Conservation (phyloP, 2,888 invertebrate genomes). For the Trachelus troglodyta region DNA sequence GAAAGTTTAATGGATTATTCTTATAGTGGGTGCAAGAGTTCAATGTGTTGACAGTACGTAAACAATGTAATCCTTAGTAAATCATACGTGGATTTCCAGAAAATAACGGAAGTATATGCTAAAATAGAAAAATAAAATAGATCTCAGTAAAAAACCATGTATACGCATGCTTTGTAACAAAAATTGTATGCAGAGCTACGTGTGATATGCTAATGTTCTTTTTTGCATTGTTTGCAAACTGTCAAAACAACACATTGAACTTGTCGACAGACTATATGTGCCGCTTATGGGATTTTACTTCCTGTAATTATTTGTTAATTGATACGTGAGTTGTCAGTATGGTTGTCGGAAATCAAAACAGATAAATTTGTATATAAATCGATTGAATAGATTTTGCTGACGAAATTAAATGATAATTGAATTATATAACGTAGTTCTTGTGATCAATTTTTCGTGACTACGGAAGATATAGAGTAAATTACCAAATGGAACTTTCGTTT, state of each 20-base stretch:
- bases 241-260: too few relatives aligned
- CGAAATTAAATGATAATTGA: not conserved
- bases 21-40: not conserved
- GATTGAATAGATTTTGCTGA: not conserved
- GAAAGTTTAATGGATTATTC: not conserved
- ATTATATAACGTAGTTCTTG: not conserved
- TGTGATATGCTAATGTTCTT: too few relatives aligned
- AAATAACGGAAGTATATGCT: too few relatives aligned
- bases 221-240: too few relatives aligned
- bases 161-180: too few relatives aligned
- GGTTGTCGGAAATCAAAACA: not conserved
- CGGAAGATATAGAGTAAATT: not conserved
- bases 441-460: not conserved
- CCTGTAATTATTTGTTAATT: not conserved
- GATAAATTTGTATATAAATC: not conserved
- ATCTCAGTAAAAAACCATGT: too few relatives aligned
- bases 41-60: too few relatives aligned
- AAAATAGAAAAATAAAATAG: too few relatives aligned
- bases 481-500: not conserved
- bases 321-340: not conserved
- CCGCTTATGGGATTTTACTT: not conserved
- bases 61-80: too few relatives aligned
- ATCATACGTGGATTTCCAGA: too few relatives aligned
- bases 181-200: too few relatives aligned
- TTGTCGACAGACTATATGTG: not conserved